Conservation (phyloP, 2,888 invertebrate genomes). For the Clusia tigrina region DNA sequence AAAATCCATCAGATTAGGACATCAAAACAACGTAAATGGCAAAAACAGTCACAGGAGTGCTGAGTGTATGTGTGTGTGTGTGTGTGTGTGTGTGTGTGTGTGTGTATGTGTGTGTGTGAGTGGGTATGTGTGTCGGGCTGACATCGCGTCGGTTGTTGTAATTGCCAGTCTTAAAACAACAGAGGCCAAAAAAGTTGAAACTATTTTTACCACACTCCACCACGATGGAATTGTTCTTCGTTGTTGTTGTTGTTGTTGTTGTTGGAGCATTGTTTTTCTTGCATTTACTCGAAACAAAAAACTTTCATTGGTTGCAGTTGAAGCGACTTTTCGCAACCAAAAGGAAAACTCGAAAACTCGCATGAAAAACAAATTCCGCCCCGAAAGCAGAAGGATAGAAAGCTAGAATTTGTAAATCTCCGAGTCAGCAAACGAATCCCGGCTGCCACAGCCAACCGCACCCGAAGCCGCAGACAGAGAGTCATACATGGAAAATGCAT, state of each 20-base stretch:
- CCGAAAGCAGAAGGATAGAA: slow-evolving; percentile 20
- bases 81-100: not conserved
- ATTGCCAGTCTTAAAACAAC: no score
- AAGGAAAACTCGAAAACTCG: no score
- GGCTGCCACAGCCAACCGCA: no score
- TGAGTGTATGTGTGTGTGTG: not conserved
- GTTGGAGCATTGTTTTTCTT: no score
- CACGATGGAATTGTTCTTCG: no score
- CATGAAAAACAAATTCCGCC: slow-evolving; percentile 28
- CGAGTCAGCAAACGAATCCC: not conserved
- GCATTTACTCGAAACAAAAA: no score
- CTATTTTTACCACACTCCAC: no score
- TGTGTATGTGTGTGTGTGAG: not conserved
- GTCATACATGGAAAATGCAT: slow-evolving; percentile 51
- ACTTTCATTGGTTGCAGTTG: no score
- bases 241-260: no score
- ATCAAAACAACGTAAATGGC: slow-evolving; percentile 8
- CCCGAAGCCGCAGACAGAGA: not conserved
- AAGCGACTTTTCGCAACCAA: no score
- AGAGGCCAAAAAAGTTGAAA: no score
- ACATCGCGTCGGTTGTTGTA: no score
- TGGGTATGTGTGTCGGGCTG: not conserved
- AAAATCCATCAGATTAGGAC: slow-evolving; percentile 13
- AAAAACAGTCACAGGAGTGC: not conserved
- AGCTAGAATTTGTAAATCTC: slow-evolving; percentile 7